Conservation (phyloP, 2,113 vertebrate genomes). For the Pantherophis guttatus region DNA sequence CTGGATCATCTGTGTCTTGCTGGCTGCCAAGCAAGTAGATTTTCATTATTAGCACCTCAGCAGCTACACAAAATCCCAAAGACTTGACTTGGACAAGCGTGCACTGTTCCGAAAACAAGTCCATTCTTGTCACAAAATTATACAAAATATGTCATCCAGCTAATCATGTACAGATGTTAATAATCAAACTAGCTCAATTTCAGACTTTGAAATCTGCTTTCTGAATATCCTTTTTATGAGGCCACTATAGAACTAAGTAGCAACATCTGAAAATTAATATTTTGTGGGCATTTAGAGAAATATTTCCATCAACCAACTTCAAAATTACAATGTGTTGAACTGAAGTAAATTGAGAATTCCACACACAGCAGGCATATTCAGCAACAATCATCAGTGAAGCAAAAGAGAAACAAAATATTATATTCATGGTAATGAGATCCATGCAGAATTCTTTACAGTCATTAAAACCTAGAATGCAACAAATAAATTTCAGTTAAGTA, state of each 20-base stretch:
- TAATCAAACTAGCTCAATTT: constrained; percentile 43
- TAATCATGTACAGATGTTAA: constrained; percentile 50
- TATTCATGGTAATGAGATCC: constrained; percentile 31
- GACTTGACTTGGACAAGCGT: constrained; percentile 18
- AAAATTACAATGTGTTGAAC: constrained; percentile 38
- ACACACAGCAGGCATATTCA: constrained; percentile 16
- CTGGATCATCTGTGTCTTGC: constrained; percentile 26
- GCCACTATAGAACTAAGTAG: background rate
- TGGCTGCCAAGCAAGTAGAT: constrained; percentile 23
- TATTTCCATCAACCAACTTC: constrained; percentile 39
- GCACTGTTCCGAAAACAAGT: constrained; percentile 41
- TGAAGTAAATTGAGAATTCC: constrained; percentile 41
- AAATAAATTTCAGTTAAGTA: constrained; percentile 21
- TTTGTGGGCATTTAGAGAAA: constrained; percentile 32
- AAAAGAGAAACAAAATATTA: constrained; percentile 40
- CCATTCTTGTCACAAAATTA: constrained; percentile 6
- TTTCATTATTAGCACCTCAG: constrained; percentile 42
- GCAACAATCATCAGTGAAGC: constrained; percentile 35
- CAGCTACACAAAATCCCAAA: constrained; percentile 44
- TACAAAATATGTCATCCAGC: constrained; percentile 34
- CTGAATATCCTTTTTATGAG: constrained; percentile 17
- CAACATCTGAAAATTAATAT: constrained; percentile 17
- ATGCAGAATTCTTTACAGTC: constrained; percentile 28
- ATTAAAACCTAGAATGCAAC: constrained; percentile 37
- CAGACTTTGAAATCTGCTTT: constrained; percentile 41